Conservation (phyloP, 2,888 invertebrate species). For the Hololepta plana region DNA sequence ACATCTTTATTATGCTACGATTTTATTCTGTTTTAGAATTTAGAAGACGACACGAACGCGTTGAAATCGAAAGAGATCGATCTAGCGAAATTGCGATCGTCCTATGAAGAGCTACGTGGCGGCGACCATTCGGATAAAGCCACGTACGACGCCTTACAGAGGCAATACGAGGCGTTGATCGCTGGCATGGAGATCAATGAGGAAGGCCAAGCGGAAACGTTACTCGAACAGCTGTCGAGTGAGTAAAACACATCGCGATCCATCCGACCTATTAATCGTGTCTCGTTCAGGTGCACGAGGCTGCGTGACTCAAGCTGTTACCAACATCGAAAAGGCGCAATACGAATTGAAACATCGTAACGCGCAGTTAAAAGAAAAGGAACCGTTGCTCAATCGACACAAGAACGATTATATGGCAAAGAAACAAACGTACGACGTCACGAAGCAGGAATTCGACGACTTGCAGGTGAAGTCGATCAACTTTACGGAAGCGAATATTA, state of each 20-base stretch:
- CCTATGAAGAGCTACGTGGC: slow-evolving; percentile 49
- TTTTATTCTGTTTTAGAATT: slow-evolving; percentile 22
- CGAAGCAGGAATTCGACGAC: slow-evolving; percentile 35
- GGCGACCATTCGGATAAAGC: slow-evolving; percentile 47
- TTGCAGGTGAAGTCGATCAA: slow-evolving; percentile 39
- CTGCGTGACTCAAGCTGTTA: slow-evolving; percentile 55
- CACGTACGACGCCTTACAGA: slow-evolving; percentile 54
- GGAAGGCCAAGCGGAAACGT: slow-evolving; percentile 60
- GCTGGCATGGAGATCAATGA: slow-evolving; percentile 65
- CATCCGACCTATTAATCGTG: not conserved
- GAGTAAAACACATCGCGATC: too few species aligned
- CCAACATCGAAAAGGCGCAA: slow-evolving; percentile 56
- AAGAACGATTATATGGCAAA: slow-evolving; percentile 38
- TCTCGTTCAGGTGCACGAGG: slow-evolving; percentile 47
- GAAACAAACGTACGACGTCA: slow-evolving; percentile 34
- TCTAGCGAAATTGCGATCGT: slow-evolving; percentile 37
- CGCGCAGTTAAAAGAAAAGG: slow-evolving; percentile 41
- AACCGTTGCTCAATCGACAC: not conserved
- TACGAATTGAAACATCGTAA: slow-evolving; percentile 54
- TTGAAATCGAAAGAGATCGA: slow-evolving; percentile 40
- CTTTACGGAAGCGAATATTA: too few species aligned
- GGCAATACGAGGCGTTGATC: slow-evolving; percentile 66
- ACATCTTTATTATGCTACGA: slow-evolving; percentile 1
- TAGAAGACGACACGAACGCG: slow-evolving; percentile 46
- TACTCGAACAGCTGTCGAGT: slow-evolving; percentile 82